Conservation (phyloP, 2,797 vertebrate genomes). For the Tapera naevia region DNA sequence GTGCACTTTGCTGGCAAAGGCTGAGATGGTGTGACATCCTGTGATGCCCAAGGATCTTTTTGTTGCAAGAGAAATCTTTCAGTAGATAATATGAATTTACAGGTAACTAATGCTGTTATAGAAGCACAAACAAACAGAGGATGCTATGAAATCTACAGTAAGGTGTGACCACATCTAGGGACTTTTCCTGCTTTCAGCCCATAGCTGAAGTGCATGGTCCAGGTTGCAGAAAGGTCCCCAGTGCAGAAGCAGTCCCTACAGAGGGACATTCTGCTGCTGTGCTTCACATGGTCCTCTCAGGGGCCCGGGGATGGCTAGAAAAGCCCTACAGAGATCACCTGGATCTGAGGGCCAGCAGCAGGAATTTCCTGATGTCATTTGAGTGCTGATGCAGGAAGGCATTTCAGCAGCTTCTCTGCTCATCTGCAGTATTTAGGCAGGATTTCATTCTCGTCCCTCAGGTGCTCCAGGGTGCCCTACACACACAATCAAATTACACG, state of each 20-base stretch:
- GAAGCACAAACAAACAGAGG: neutral
- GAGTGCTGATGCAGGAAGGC: neutral
- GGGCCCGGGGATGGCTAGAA: neutral
- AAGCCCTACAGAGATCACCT: neutral
- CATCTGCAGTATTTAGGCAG: neutral
- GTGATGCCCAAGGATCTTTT: neutral
- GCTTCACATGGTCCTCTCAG: neutral
- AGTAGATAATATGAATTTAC: neutral
- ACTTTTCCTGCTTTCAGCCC: neutral
- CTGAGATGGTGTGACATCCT: neutral
- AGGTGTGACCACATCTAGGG: neutral
- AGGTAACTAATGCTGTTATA: neutral
- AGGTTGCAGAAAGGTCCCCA: neutral
- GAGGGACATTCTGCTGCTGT: fast-evolving
- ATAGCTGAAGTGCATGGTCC: neutral
- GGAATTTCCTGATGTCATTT: fast-evolving
- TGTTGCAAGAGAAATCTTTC: neutral
- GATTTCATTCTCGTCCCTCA: constrained; percentile 22
- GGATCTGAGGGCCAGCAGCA: neutral
- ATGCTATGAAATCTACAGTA: neutral
- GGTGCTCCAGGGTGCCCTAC: constrained; percentile 2
- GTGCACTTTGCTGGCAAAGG: neutral
- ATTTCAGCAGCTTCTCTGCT: neutral
- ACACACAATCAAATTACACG: constrained; percentile 18
- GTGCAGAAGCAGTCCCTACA: neutral